A percentile compares a stretch with the other conserved stretches of the same genome.
Conservation (phyloP, 2,888 invertebrate species). For the Drosophila kuntzei region DNA sequence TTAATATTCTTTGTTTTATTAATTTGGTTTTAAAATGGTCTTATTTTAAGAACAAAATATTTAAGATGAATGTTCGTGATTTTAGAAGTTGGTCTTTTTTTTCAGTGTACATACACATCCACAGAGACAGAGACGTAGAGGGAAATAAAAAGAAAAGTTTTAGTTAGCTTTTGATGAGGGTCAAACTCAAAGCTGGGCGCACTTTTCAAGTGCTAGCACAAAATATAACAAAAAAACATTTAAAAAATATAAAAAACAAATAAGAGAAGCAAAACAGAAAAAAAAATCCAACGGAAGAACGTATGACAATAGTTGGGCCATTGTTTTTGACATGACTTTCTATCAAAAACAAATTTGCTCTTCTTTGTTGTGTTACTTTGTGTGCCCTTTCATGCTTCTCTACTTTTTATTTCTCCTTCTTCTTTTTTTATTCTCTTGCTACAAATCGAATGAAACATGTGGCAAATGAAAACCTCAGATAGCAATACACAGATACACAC, state of each 20-base stretch:
- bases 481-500: constrained; percentile 5
- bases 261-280: constrained; percentile 21
- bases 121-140: constrained; percentile 10
- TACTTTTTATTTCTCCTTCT: not conserved
- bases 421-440: constrained; percentile 20
- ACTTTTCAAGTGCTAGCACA: constrained; percentile 70
- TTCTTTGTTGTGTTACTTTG: constrained; percentile 72
- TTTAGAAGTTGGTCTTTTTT: too few species aligned
- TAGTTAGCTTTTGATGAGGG: constrained; percentile 81
- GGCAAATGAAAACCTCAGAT: constrained; percentile 35
- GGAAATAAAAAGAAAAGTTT: constrained; percentile 76
- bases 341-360: constrained; percentile 79
- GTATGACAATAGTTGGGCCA: constrained; percentile 76
- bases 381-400: constrained; percentile 3
- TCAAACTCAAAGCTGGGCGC: constrained; percentile 75
- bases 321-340: constrained; percentile 82
- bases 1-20: too few species aligned
- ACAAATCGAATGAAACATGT: constrained; percentile 50
- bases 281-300: not conserved
- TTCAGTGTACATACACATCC: too few species aligned
- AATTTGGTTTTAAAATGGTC: too few species aligned
- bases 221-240: constrained; percentile 11
- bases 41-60: too few species aligned
- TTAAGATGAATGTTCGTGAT: too few species aligned
- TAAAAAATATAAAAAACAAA: constrained; percentile 17